Evolutionary conservation across 2,797 vertebrate species (phyloP), one percentile per base, ranked within the genome.

Genomic region (Malurus leucopterus): DNA sequence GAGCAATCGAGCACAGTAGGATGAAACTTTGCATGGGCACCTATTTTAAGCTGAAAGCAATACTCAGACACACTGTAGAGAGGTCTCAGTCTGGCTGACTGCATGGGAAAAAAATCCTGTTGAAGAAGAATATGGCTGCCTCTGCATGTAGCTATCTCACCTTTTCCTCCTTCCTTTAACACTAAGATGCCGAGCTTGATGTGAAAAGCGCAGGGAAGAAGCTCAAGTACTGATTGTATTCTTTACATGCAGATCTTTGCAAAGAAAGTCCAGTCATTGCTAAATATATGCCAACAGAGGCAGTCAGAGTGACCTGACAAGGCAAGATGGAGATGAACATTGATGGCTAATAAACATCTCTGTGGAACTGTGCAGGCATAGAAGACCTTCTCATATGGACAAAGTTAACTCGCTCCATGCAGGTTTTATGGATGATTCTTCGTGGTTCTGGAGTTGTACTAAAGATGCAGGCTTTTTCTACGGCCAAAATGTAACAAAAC

Each of bases 221-320:
- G 97, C 96, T 97, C 97, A 97, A 98, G 97, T 97, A 97, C 97
- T 98, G 97, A 97, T 98, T 98, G 97, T 98, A 98, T 98, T 98
- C 97, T 98, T 98, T 98, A 98, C 97, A 98, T 98, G 97, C 97
- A 97, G 97, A 98, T 98, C 97, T 98, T 98, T 98, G 97, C 97
- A 98, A 98, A 98, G 97, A 97, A 97, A 97, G 97, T 96, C 97
- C 97, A 98, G 97, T 98, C 97, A 98, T 98, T 98, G 97, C 97
- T 98, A 98, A 98, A 96, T 98, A 98, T 98, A 98, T 98, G 97
- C 97, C 97, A 97, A 97, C 96, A 98, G 97, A 97, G 97, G 97
- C 97, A 98, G 97, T 98, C 96, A 98, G 96, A 97, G 97, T 97
- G 97, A 97, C 97, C 97, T 97, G 97, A 97, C 96, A 97, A 96